Percentiles rank a stretch among this genome's conserved stretches.
Evolutionary conservation across 1,140 invertebrate species (phyloP).

Genomic region (Macrotrachela quadricornifera): DNA sequence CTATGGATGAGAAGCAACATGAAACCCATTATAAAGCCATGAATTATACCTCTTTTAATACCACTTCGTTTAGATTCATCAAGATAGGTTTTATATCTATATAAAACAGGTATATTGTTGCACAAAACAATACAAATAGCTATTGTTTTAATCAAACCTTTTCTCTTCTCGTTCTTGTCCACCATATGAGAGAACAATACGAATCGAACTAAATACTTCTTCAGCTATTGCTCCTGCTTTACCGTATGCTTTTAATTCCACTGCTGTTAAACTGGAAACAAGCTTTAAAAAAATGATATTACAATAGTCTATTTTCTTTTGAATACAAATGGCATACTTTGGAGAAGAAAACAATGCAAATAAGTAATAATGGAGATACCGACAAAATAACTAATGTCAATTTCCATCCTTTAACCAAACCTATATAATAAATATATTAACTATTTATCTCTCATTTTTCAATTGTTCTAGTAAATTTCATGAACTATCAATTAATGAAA

Average conservation of each 20-base stretch:
- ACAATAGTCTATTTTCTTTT: not conserved
- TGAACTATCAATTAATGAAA: too few species aligned
- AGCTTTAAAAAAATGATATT: constrained; percentile 6
- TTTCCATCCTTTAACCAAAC: constrained; percentile 27
- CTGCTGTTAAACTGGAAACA: constrained; percentile 10
- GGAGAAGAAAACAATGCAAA: constrained; percentile 16
- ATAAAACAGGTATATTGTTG: too few species aligned
- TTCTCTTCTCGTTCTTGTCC: constrained; percentile 26
- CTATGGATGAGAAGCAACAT: too few species aligned
- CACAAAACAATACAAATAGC: too few species aligned
- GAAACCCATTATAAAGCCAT: too few species aligned
- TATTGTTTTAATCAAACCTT: constrained; percentile 11
- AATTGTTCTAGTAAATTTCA: too few species aligned
- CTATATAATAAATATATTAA: too few species aligned
- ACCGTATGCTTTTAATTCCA: constrained; percentile 25
- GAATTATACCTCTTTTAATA: too few species aligned
- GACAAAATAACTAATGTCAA: constrained; percentile 25
- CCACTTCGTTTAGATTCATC: too few species aligned
- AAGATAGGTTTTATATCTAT: too few species aligned
- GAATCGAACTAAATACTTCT: constrained; percentile 25
- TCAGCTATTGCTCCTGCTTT: constrained; percentile 28
- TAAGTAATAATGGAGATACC: constrained; percentile 19
- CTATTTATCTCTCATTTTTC: too few species aligned
- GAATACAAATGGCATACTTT: constrained; percentile 12
- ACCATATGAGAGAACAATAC: constrained; percentile 29